Conservation (phyloP, 2,113 vertebrate species). For the Gymnobelideus leadbeateri region DNA sequence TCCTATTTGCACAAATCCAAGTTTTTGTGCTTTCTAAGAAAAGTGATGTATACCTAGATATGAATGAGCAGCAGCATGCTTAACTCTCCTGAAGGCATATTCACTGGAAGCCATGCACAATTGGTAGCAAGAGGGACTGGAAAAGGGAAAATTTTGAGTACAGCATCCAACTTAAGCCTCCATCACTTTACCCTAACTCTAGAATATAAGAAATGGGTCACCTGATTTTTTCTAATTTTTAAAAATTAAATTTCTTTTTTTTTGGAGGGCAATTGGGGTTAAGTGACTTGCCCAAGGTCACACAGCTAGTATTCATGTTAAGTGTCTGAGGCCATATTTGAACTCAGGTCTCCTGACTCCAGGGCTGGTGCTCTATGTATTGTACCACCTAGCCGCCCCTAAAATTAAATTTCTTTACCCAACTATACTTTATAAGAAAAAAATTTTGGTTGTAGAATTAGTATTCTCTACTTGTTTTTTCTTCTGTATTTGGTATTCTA, state of each 20-base stretch:
- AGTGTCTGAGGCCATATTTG: too few species aligned
- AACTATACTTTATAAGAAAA: neutral
- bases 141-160: neutral
- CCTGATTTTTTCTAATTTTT: slow-evolving; percentile 23
- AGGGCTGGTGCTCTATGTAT: too few species aligned
- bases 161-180: neutral
- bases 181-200: slow-evolving; percentile 7
- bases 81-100: neutral
- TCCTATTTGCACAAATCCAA: neutral
- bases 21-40: neutral
- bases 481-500: neutral
- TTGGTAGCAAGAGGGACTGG: neutral
- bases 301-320: too few species aligned
- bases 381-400: too few species aligned
- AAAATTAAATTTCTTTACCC: slow-evolving; percentile 33
- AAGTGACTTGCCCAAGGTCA: too few species aligned
- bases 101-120: neutral
- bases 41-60: neutral
- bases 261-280: too few species aligned
- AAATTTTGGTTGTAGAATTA: neutral
- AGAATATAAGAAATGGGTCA: neutral
- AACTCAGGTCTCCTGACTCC: too few species aligned
- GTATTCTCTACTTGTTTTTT: neutral
- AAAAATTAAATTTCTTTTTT: slow-evolving; percentile 24
- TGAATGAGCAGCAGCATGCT: neutral